phyloP scores from a whole-genome alignment of 2,797 vertebrate species.

The Gymnoscopelus braueri region DNA sequence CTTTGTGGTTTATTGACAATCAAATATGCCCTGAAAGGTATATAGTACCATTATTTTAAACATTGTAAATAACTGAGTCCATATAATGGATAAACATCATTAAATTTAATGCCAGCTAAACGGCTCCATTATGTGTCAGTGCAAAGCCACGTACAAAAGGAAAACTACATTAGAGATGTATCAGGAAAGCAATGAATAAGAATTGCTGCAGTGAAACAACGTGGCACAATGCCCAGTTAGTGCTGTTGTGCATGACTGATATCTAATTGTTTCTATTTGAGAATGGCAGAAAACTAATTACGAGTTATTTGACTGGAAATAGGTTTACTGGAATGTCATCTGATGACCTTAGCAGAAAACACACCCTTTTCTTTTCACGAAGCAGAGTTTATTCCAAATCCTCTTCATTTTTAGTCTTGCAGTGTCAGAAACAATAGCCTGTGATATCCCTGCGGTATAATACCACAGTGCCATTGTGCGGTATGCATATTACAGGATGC shows the following conservation, averaged over 20 bases:
- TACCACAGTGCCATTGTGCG: background rate
- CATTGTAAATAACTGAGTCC: background rate
- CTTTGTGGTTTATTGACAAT: background rate
- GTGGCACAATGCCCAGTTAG: slow-evolving; percentile 77
- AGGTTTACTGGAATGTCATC: slow-evolving; percentile 72
- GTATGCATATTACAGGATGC: background rate
- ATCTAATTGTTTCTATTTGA: slow-evolving; percentile 86
- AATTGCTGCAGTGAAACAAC: slow-evolving; percentile 75
- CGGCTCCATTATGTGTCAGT: slow-evolving; percentile 18
- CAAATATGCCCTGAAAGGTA: background rate
- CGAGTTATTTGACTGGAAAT: slow-evolving; percentile 85
- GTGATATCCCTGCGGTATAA: slow-evolving; percentile 67
- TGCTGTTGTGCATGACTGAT: slow-evolving; percentile 78
- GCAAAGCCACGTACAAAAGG: slow-evolving; percentile 33
- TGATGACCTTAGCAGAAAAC: slow-evolving; percentile 60
- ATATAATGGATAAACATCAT: slow-evolving; percentile 18
- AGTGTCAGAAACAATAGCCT: slow-evolving; percentile 59
- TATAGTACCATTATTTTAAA: slow-evolving; percentile 13
- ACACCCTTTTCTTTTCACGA: slow-evolving; percentile 39
- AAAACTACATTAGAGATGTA: slow-evolving; percentile 36
- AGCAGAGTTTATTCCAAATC: slow-evolving; percentile 57
- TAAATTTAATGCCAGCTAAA: slow-evolving; percentile 15
- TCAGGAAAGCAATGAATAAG: slow-evolving; percentile 51
- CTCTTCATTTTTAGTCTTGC: slow-evolving; percentile 28
- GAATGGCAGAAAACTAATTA: slow-evolving; percentile 84